Conservation (phyloP, 2,797 vertebrate species). For the Heterohyrax brucei region DNA sequence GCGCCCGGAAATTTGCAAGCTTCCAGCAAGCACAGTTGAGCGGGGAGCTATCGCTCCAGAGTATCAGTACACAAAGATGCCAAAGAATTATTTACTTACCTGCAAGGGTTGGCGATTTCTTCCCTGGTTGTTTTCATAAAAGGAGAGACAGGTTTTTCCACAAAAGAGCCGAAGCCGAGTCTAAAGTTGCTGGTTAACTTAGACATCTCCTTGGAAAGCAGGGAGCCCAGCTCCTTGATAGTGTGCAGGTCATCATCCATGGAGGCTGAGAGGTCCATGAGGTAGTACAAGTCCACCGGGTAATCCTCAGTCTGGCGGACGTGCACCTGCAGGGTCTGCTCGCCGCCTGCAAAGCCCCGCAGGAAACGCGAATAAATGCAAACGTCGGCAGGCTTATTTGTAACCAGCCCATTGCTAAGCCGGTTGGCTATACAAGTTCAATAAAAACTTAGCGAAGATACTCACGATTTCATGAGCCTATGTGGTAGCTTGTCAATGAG, state of each 20-base stretch:
- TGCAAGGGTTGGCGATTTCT: conserved; percentile 96
- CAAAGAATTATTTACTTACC: conserved; percentile 90
- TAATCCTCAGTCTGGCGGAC: conserved; percentile 97
- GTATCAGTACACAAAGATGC: conserved; percentile 55
- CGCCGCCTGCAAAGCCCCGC: conserved; percentile 88
- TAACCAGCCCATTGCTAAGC: neutral
- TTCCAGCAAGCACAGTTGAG: neutral
- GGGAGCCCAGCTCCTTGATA: conserved; percentile 96
- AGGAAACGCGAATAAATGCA: conserved; percentile 65
- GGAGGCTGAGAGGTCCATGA: conserved; percentile 99
- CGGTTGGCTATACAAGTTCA: conserved; percentile 59
- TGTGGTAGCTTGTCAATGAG: conserved; percentile 55
- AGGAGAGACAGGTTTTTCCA: conserved; percentile 98
- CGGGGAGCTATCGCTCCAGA: neutral
- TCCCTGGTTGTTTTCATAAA: conserved; percentile 95
- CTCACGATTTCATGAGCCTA: conserved; percentile 60
- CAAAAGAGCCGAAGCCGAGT: conserved; percentile 98
- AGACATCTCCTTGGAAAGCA: conserved; percentile 97
- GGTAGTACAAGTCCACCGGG: conserved; percentile 98
- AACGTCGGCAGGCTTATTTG: neutral
- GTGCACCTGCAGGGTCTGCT: conserved; percentile 95
- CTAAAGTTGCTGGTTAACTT: conserved; percentile 98
- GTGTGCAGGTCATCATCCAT: conserved; percentile 96
- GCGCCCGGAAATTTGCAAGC: neutral
- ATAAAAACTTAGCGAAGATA: conserved; percentile 60